Evolutionary conservation across 2,797 vertebrate species (phyloP), one percentile per base, ranked within the genome.

Genomic region (Notamacropus eugenii): DNA sequence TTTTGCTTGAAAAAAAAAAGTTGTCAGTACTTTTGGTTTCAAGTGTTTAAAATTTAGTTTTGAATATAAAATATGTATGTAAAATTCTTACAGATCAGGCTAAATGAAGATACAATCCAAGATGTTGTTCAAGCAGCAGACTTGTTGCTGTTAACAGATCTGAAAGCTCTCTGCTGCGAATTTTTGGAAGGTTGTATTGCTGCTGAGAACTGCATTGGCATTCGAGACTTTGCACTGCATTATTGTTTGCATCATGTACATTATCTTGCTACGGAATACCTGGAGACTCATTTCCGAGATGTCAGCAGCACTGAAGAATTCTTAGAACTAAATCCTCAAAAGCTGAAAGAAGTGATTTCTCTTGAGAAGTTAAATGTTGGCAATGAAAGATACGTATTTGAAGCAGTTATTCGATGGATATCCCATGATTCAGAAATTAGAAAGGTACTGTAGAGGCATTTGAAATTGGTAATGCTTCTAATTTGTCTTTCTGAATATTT

Each of bases 331-430:
- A 99, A 99, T 62, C 99, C 98, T 0, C 98, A 99, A 50, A 99
- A 99, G 54, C 99, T 99, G 92, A 99, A 99, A 91, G 99, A 99
- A 98, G 98, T 99, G 95, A 98, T 99, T 92, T 98, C 99, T 11
- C 99, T 99, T 98, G 99, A 99, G 98, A 99, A 99, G 98, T 98
- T 99, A 58, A 99, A 99, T 4, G 99, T 99, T 94, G 99, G 99
- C 94, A 99, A 99, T 0, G 99, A 99, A 97, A 99, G 98, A 98
- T 99, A 99, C 0, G 99, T 99, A 91, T 99, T 99, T 98, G 99
- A 99, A 99, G 99, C 99, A 0, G 99, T 99, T 95, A 99, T 99
- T 96, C 99, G 99, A 94, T 99, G 99, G 99, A 99, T 99, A 55
- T 98, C 98, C 4, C 99, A 99, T 3, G 99, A 99, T 97, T 98